These are phyloP conservation scores for Sceliomorpha sp. DNA, from an alignment of 2,888 invertebrate genomes.

Conservation along the genomic window DNA sequence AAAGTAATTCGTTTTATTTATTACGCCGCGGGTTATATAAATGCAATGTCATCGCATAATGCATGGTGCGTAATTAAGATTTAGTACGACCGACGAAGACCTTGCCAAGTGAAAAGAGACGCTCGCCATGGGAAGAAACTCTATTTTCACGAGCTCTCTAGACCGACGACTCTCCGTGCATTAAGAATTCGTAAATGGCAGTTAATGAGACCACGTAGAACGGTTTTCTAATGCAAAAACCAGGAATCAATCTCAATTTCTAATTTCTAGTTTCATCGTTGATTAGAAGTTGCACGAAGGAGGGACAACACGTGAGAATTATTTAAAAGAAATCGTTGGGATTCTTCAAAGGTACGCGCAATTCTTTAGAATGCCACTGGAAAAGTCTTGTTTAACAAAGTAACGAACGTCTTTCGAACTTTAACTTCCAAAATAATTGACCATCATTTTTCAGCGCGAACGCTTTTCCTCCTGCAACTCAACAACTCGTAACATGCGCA, in stretches of 20 bases:
- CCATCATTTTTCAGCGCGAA: no score
- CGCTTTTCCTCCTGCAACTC: constrained; percentile 11
- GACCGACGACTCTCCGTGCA: constrained; percentile 36
- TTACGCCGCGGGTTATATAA: constrained; percentile 6
- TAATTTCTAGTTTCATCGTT: no score
- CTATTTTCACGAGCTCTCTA: constrained; percentile 48
- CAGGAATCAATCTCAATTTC: no score
- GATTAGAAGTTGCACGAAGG: no score
- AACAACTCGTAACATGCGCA: constrained; percentile 45
- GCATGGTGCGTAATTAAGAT: constrained; percentile 35
- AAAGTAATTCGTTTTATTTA: no score
- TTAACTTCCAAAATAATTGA: no score
- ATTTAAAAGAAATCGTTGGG: no score
- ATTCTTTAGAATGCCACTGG: no score
- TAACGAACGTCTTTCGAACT: no score
- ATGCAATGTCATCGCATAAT: constrained; percentile 29
- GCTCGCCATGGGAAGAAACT: constrained; percentile 26
- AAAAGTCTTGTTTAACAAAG: no score
- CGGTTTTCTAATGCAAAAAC: constrained; percentile 8
- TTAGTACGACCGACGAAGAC: constrained; percentile 26
- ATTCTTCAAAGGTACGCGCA: no score
- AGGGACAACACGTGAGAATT: no score
- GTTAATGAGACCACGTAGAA: constrained; percentile 13
- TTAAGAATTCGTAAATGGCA: constrained; percentile 22
- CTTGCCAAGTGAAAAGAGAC: constrained; percentile 36